Conservation (phyloP, 2,888 invertebrate species). For the Nomada fucata region DNA sequence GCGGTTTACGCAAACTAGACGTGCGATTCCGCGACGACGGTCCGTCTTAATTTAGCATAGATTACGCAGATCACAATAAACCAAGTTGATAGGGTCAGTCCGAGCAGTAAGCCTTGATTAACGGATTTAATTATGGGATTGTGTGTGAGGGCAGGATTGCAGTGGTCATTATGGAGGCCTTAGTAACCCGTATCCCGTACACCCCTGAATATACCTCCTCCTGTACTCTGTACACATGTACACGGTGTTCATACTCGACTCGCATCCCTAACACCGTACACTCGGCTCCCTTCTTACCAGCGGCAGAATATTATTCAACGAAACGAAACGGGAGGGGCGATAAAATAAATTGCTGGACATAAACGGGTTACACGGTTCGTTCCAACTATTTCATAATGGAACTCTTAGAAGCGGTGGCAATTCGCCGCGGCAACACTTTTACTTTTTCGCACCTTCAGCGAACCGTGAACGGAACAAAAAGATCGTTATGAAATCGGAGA, state of each 20-base stretch:
- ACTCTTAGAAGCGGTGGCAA: slow-evolving; percentile 21
- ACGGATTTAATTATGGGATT: slow-evolving; percentile 84
- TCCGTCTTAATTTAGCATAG: slow-evolving; percentile 83
- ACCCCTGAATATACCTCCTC: slow-evolving; percentile 56
- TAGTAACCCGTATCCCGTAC: slow-evolving; percentile 78
- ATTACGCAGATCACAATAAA: slow-evolving; percentile 84
- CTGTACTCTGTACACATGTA: slow-evolving; percentile 51
- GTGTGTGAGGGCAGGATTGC: slow-evolving; percentile 77
- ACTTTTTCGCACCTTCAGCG: slow-evolving; percentile 37
- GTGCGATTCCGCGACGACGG: slow-evolving; percentile 72
- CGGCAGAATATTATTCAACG: neutral
- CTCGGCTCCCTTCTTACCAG: neutral
- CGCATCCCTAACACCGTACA: neutral
- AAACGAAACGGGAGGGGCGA: neutral
- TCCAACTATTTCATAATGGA: slow-evolving; percentile 34
- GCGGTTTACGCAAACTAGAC: slow-evolving; percentile 70
- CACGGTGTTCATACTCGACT: slow-evolving; percentile 56
- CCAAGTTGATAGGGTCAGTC: slow-evolving; percentile 83
- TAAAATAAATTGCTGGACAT: neutral
- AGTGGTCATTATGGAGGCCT: slow-evolving; percentile 80
- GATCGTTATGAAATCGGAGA: slow-evolving; percentile 31
- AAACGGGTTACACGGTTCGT: slow-evolving; percentile 41
- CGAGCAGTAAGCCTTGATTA: slow-evolving; percentile 83
- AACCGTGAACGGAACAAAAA: slow-evolving; percentile 45
- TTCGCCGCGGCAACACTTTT: slow-evolving; percentile 31